A percentile compares a stretch with the other conserved stretches of the same genome.
phyloP scores from a whole-genome alignment of 1,140 invertebrate species.

The Anthonomus grandis region DNA sequence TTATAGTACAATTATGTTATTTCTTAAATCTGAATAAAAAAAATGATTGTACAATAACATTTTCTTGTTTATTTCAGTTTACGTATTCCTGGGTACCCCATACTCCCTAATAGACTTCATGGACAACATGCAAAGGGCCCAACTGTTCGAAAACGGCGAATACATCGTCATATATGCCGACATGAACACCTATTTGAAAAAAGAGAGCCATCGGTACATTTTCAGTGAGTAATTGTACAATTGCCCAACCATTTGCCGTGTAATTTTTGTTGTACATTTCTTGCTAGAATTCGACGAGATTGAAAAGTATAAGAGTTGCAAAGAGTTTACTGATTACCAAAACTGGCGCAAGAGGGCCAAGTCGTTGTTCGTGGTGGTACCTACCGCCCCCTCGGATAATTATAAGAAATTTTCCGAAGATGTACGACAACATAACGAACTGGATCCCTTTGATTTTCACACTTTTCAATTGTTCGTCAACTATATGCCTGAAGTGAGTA shows the following conservation, averaged over 20 bases:
- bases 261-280: not conserved
- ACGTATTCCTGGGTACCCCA: conserved; percentile 83
- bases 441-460: conserved; percentile 71
- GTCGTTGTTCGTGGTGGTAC: conserved; percentile 81
- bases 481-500: conserved; percentile 49
- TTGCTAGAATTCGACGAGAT: conserved; percentile 53
- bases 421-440: conserved; percentile 73
- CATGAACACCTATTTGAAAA: conserved; percentile 76
- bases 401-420: conserved; percentile 73
- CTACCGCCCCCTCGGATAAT: conserved; percentile 71
- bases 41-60: too few relatives aligned
- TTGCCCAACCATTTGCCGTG: not conserved
- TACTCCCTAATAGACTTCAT: conserved; percentile 84
- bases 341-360: conserved; percentile 68
- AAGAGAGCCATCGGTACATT: conserved; percentile 80
- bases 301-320: conserved; percentile 58
- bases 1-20: too few relatives aligned
- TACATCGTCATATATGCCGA: conserved; percentile 95
- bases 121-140: conserved; percentile 81
- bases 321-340: conserved; percentile 53
- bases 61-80: conserved; percentile 64
- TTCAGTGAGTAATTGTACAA: conserved; percentile 67
- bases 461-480: conserved; percentile 38
- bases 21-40: too few relatives aligned
- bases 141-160: conserved; percentile 84